Base-by-base conservation (phyloP, 2,888 invertebrate genomes). In the Embidobia sp. region DNA sequence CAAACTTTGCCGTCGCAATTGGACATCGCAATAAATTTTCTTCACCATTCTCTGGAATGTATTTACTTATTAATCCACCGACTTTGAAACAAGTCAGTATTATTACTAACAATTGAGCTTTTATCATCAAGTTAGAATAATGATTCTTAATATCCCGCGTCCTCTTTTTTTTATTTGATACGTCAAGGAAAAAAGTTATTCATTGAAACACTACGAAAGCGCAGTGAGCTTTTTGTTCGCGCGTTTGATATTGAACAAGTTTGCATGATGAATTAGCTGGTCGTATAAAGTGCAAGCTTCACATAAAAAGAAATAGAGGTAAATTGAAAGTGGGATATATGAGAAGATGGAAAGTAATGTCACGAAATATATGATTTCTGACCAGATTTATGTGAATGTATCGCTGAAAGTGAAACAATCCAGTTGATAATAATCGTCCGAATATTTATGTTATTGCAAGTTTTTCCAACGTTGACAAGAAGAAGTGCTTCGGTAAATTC, bases 191-290 rank as follows among this genome's bases (percentile, higher is more conserved):
- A 57, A 46, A 46, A 46, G 44, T 59, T 44, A 44, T 44, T 44
- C 15, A 59, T 18, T 44, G 44, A 31, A 44, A 59, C n/a, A 7
- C 10, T n/a, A 33, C 15, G 16, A 46, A 46, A 11, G 10, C 15
- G 6, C 11, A 10, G 15, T 27, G 6, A n/a, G 10, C 6, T 48
- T 57, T 61, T 61, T 33, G 15, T 37, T 5, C 10, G 37, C 48
- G 7, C 6, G 10, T 63, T 40, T 63, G 40, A 63, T 49, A 63
- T 49, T 35, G 63, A 49, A 63, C 59, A 49, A 63, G 40, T 63
- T 49, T 63, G 63, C 19, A 40, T 63, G 63, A 61, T 61, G 37
- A 61, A 61, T 61, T 48, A 61, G 35, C 27, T 48, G 16, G 46
- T 46, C 1, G 31, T 10, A 42, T 49, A 49, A 63, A 63, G 63